A percentile compares a stretch with the other conserved stretches of the same genome.
Evolutionary conservation across 1,140 invertebrate genomes (phyloP).

Genomic region (Onthophagus taurus): DNA sequence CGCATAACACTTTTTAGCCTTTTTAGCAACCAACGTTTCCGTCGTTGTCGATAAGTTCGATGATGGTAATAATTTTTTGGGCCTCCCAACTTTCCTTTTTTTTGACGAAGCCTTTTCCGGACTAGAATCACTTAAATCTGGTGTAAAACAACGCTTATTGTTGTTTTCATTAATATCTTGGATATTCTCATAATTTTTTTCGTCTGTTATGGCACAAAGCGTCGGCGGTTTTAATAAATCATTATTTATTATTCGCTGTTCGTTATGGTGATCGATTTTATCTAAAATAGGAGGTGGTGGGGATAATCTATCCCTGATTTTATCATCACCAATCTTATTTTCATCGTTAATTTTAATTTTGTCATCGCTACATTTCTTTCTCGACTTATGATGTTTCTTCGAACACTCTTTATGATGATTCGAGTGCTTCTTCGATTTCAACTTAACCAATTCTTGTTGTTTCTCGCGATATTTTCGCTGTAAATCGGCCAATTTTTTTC

Average conservation of each 20-base stretch:
- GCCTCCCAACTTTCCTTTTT: slow-evolving; percentile 74
- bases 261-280: slow-evolving; percentile 13
- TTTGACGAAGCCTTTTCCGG: slow-evolving; percentile 51
- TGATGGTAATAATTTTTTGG: slow-evolving; percentile 59
- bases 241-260: too few relatives aligned
- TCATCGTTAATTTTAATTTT: slow-evolving; percentile 27
- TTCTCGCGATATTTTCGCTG: slow-evolving; percentile 74
- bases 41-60: slow-evolving; percentile 49
- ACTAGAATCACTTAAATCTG: slow-evolving; percentile 12
- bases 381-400: slow-evolving; percentile 37
- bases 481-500: slow-evolving; percentile 65
- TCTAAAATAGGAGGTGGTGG: slow-evolving; percentile 36
- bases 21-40: slow-evolving; percentile 75
- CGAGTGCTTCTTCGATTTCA: slow-evolving; percentile 47
- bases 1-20: slow-evolving; percentile 54
- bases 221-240: background rate
- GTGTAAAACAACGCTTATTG: background rate
- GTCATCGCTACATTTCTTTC: slow-evolving; percentile 33
- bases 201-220: background rate
- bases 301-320: slow-evolving; percentile 26
- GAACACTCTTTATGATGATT: slow-evolving; percentile 26
- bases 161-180: slow-evolving; percentile 8
- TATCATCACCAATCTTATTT: slow-evolving; percentile 35
- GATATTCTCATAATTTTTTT: slow-evolving; percentile 4
- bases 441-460: slow-evolving; percentile 65